Evolutionary conservation across 2,113 vertebrate genomes (phyloP), one percentile per base, ranked within the genome.

Genomic region (Neolamprologus caudopunctatus): DNA sequence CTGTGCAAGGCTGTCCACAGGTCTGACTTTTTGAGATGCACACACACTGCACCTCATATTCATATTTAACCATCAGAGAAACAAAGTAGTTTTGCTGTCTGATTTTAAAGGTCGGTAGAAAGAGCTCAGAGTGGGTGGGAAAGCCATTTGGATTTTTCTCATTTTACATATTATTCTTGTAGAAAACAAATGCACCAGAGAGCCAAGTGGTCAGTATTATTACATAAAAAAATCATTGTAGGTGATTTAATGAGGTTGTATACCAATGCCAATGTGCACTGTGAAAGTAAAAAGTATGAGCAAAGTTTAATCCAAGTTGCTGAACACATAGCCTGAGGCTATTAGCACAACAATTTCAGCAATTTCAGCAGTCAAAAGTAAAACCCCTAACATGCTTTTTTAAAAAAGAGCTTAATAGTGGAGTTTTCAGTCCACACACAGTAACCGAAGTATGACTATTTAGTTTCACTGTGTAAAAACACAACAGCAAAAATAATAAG

Each of bases 1-100:
- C 95, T 4, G 90, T 97, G n/a, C 96, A 97, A 87, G 90, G 94
- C 61, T 96, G 96, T 85, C 95, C 96, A 26, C 97, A 97, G 95
- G 97, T 97, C 88, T 7, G 58, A 57, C 5, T 40, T 9, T 21
- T 55, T 53, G 17, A 21, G 12, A 33, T 12, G 45, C 58, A 24
- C 58, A 40, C 24, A 42, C 4, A 19, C 11, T 9, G 26, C 80
- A 5, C 47, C 57, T 13, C 10, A 12, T 45, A 47, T 53, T 54
- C 4, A 73, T 61, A 50, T 28, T 47, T 75, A 75, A 12, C 16
- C 71, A 75, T 0, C 24, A 1, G 4, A 50, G 14, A 75, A 75
- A 28, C 24, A 28, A 75, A 75, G 21, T 75, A 50, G 9, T 50
- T 47, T 50, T 75, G 24, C 14, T 47, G 71, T 75, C 71, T 75